A percentile compares a stretch with the other conserved stretches of the same genome.
These are phyloP conservation scores for Eupristina koningsbergeri DNA, from an alignment of 1,140 invertebrate species.

Conservation along the genomic window DNA sequence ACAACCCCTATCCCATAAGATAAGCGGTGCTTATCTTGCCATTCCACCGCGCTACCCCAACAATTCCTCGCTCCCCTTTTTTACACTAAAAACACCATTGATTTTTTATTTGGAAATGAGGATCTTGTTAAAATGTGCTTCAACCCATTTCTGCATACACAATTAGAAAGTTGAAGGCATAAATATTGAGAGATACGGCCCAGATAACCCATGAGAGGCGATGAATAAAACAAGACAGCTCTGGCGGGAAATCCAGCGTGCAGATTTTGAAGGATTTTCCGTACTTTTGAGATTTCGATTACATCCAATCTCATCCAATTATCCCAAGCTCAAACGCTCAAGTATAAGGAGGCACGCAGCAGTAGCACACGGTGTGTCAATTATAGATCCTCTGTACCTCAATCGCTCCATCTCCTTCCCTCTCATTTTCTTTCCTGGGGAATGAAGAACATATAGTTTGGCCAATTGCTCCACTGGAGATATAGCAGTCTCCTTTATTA, in stretches of 20 bases:
- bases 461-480: not conserved
- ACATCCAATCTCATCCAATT: constrained; percentile 43
- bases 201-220: too few species aligned
- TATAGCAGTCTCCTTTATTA: constrained; percentile 24
- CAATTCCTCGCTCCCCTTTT: too few species aligned
- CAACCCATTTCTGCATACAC: too few species aligned
- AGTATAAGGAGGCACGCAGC: not conserved
- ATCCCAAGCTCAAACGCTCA: not conserved
- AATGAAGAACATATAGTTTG: not conserved
- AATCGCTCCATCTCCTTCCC: not conserved
- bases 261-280: constrained; percentile 1
- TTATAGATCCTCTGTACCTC: not conserved
- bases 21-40: not conserved
- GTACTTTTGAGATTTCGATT: constrained; percentile 9
- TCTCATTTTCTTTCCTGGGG: not conserved
- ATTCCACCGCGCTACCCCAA: too few species aligned
- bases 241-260: not conserved
- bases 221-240: not conserved
- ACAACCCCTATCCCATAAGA: not conserved
- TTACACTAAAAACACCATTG: too few species aligned
- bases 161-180: too few species aligned
- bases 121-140: too few species aligned
- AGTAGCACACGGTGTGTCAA: constrained; percentile 6
- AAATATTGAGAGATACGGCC: too few species aligned
- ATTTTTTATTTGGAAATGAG: too few species aligned